Evolutionary conservation across 1,140 invertebrate species (phyloP), one percentile per base, ranked within the genome.

Genomic region (Cyclina sinensis): DNA sequence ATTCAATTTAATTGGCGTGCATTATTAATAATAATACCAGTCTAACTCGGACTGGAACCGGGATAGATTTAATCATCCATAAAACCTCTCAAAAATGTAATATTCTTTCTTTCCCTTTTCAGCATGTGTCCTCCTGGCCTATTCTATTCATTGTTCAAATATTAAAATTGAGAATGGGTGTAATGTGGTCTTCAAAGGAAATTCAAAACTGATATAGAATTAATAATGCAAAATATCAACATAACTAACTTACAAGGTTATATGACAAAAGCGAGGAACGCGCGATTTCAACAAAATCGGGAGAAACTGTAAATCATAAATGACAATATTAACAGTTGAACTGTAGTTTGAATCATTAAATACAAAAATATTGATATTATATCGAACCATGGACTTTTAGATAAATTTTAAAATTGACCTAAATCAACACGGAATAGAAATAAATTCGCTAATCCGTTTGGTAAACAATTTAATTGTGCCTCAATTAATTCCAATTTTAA

Each of bases 101-200:
- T 24, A 21, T 39, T 30, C 73, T 30, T 43, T 78, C 73, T 14
- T 78, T 54, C n/a, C 21, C 11, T 32, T 14, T 27, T 30, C 39
- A 46, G 4, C 16, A 18, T 27, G 27, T 48, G 48, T 14, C 48
- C 48, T 54, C n/a, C 5, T 5, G 27, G 39, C 39, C 37, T 70
- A 70, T 70, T 70, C n/a, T 70, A 70, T 70, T 37, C 18, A 48
- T 78, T 51, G 43, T 78, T 78, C 73, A 46, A 54, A 78, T 48
- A 78, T 78, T 78, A 78, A 78, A 78, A 78, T 78, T 78, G 48
- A 78, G 73, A 46, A 27, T 7, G 0, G 39, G 7, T 46, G 48
- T 46, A 48, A 78, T 32, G 24, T 37, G 27, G 39, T 51, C 48
- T 21, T 78, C 48, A 46, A 78, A 78, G 24, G 43, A 78, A 48